phyloP scores from a whole-genome alignment of 2,113 vertebrate genomes.

The Mormoops blainvillei region DNA sequence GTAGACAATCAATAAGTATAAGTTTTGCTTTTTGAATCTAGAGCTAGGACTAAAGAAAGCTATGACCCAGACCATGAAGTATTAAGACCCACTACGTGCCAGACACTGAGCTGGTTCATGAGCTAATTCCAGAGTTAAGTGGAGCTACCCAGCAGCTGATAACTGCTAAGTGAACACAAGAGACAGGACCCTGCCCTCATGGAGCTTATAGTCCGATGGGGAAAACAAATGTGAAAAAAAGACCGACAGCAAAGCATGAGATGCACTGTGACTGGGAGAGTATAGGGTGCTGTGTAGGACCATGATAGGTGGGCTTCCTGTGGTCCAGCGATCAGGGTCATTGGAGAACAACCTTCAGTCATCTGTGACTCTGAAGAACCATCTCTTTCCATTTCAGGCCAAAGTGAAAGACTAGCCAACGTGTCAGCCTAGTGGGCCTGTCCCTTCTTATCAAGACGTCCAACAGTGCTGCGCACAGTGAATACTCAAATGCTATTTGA shows the following conservation, averaged over 20 bases:
- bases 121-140: neutral
- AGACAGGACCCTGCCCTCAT: neutral
- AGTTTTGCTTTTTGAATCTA: neutral
- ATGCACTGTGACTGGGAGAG: neutral
- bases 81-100: neutral
- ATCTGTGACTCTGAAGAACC: neutral
- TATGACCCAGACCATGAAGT: neutral
- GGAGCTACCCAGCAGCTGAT: neutral
- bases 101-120: neutral
- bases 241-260: neutral
- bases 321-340: neutral
- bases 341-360: neutral
- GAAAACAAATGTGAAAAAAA: neutral
- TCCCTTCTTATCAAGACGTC: neutral
- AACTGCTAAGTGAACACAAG: neutral
- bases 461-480: accelerated
- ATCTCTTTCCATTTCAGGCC: neutral
- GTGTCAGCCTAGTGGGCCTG: neutral
- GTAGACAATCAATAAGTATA: no score
- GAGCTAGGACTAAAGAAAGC: neutral
- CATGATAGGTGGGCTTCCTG: no score
- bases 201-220: neutral
- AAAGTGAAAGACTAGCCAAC: neutral
- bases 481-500: neutral
- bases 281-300: neutral